Percentiles rank a stretch among this genome's conserved stretches.
Evolutionary conservation across 2,113 vertebrate genomes (phyloP).

Genomic region (Chionis minor): DNA sequence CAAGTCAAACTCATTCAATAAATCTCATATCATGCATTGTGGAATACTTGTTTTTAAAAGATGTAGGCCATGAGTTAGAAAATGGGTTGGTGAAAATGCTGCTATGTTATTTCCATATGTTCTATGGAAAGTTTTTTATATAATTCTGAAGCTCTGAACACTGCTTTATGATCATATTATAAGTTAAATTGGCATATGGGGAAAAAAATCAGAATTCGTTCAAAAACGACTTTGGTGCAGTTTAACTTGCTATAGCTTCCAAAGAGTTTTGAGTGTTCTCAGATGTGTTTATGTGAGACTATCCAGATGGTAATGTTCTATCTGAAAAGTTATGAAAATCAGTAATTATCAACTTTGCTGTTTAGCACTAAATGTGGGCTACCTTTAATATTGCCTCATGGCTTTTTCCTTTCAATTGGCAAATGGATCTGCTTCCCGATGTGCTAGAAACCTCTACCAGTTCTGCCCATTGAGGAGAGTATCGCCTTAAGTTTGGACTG

Average conservation of each 20-base stretch:
- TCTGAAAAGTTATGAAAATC: not conserved
- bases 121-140: not conserved
- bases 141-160: not conserved
- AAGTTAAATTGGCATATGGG: not conserved
- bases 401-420: not conserved
- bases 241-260: not conserved
- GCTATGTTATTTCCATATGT: not conserved
- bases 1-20: not conserved
- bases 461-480: not conserved
- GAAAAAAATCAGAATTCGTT: not conserved
- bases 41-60: not conserved
- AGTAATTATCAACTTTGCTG: not conserved
- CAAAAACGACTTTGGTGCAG: not conserved
- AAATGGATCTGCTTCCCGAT: not conserved
- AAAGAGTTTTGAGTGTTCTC: not conserved
- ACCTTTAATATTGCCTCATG: not conserved
- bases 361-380: not conserved
- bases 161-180: not conserved
- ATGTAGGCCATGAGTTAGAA: not conserved
- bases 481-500: not conserved
- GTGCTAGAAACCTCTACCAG: not conserved
- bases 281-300: not conserved
- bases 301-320: not conserved
- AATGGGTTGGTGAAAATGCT: not conserved
- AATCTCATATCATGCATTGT: not conserved